Evolutionary conservation across 2,888 invertebrate genomes (phyloP).

Genomic region (Macropis europaea): DNA sequence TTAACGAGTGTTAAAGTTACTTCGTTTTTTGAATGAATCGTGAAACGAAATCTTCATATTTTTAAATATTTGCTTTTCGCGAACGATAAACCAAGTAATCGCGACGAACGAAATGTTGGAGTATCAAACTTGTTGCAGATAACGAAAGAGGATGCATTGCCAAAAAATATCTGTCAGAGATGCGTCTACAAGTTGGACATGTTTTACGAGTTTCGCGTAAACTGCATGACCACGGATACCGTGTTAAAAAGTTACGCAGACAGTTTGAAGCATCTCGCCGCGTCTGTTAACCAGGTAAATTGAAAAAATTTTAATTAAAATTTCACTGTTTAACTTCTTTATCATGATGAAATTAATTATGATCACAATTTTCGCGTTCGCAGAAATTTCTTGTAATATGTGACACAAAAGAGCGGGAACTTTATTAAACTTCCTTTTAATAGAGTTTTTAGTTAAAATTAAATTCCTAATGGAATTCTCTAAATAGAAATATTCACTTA

Average conservation of each 20-base stretch:
- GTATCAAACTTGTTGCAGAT: constrained; percentile 80
- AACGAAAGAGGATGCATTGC: constrained; percentile 86
- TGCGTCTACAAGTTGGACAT: constrained; percentile 85
- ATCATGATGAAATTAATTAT: no score
- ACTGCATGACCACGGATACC: constrained; percentile 85
- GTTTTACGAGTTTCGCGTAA: constrained; percentile 86
- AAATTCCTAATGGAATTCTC: no score
- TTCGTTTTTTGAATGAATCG: no score
- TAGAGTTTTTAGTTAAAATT: no score
- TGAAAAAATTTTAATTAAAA: neutral
- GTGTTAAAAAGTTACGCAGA: constrained; percentile 86
- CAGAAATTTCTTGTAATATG: no score
- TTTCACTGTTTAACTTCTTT: no score
- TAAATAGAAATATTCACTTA: no score
- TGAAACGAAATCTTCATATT: neutral
- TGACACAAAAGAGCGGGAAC: no score
- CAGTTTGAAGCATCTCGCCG: constrained; percentile 85
- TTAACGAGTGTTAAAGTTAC: no score
- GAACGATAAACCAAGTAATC: no score
- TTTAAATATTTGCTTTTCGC: neutral
- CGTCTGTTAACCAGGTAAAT: constrained; percentile 85
- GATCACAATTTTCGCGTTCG: no score
- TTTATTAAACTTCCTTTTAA: no score
- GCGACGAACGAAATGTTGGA: neutral
- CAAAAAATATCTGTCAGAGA: constrained; percentile 87